phyloP scores from a whole-genome alignment of 2,797 vertebrate genomes.

The Babyrousa celebensis region DNA sequence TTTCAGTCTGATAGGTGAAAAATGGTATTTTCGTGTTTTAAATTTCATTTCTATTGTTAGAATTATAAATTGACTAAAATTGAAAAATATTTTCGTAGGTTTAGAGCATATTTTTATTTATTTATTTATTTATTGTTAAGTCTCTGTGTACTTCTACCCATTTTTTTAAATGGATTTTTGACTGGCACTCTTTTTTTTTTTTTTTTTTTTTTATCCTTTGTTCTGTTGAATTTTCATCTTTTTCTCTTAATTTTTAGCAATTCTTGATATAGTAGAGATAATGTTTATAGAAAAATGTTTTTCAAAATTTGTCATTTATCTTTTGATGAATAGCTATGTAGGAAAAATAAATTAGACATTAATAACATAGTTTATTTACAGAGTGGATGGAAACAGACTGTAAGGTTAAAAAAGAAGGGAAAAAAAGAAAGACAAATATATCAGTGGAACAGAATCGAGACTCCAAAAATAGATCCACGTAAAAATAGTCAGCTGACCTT shows the following conservation, averaged over 20 bases:
- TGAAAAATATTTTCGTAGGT: not conserved
- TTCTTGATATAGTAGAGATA: not conserved
- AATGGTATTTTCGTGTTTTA: not conserved
- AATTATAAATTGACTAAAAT: not conserved
- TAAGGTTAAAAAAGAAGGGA: not conserved
- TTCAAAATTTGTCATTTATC: not conserved
- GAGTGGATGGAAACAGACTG: not conserved
- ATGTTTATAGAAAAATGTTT: not conserved
- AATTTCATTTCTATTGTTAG: conserved; percentile 14
- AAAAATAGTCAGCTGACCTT: not conserved
- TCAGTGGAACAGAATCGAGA: not conserved
- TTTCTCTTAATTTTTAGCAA: not conserved
- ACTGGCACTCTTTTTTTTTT: not conserved
- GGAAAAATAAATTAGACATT: not conserved
- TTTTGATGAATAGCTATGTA: not conserved
- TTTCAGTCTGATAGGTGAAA: not conserved
- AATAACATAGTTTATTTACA: not conserved
- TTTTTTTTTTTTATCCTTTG: not conserved
- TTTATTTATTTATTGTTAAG: not conserved
- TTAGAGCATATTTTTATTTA: not conserved
- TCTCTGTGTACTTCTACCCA: not conserved
- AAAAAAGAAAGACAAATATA: not conserved
- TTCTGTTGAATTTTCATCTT: not conserved
- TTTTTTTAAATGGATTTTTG: not conserved
- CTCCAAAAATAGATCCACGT: not conserved